phyloP scores from a whole-genome alignment of 2,113 vertebrate species.

The Epinephelus fuscoguttatus region DNA sequence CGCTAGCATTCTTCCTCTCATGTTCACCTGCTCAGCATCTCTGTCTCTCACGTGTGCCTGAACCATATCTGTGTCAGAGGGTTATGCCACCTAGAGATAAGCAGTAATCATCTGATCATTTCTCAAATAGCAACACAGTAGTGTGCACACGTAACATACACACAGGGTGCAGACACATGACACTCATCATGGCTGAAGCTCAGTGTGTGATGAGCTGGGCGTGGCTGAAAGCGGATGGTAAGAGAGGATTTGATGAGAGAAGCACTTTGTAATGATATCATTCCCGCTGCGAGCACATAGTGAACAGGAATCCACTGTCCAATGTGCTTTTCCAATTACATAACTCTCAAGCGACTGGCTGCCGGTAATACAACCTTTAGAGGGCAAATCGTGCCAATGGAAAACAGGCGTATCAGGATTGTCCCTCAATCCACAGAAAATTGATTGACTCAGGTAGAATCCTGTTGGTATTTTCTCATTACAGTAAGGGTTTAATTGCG shows the following conservation, averaged over 20 bases:
- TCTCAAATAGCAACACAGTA: constrained; percentile 8
- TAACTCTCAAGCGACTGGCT: constrained; percentile 62
- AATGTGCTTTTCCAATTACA: constrained; percentile 62
- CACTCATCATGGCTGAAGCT: constrained; percentile 31
- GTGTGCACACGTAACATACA: not conserved
- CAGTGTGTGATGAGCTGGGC: constrained; percentile 43
- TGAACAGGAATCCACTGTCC: constrained; percentile 51
- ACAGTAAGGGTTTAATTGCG: constrained; percentile 60
- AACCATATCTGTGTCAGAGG: constrained; percentile 4
- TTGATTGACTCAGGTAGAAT: constrained; percentile 65
- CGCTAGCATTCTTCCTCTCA: not conserved
- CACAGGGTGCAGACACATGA: constrained; percentile 3
- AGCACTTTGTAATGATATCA: constrained; percentile 75
- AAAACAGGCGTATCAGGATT: constrained; percentile 29
- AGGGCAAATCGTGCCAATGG: constrained; percentile 48
- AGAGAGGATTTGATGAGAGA: constrained; percentile 72
- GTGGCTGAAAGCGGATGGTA: constrained; percentile 42
- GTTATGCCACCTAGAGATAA: constrained; percentile 28
- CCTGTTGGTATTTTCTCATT: constrained; percentile 60
- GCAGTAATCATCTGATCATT: constrained; percentile 20
- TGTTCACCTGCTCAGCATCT: constrained; percentile 39
- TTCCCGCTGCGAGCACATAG: constrained; percentile 54
- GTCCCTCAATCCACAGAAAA: constrained; percentile 45
- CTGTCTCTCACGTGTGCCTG: not conserved
- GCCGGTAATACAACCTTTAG: constrained; percentile 66